Evolutionary conservation across 2,797 vertebrate genomes (phyloP).

Genomic region (Pipistrellus pipistrellus): DNA sequence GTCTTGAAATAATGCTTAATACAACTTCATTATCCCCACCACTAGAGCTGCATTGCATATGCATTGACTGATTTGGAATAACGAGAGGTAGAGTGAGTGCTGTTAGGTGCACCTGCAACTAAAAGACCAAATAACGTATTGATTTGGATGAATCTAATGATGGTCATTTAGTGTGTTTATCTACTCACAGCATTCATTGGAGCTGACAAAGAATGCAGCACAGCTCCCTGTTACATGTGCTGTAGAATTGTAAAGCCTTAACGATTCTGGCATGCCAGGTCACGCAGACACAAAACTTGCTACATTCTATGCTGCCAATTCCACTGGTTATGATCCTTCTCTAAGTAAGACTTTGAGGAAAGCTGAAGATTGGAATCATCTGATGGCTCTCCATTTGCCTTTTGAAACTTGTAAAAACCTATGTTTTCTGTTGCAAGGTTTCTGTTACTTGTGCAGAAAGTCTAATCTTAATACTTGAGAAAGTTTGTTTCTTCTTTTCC

Average conservation of each 20-base stretch:
- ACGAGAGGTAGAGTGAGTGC: constrained; percentile 81
- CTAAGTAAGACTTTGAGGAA: background rate
- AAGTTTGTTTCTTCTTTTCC: constrained; percentile 15
- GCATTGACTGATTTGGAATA: constrained; percentile 85
- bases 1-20: constrained; percentile 81
- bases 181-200: constrained; percentile 77
- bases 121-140: constrained; percentile 87
- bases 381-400: background rate
- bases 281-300: constrained; percentile 56
- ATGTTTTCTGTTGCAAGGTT: background rate
- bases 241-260: constrained; percentile 70
- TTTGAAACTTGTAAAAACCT: constrained; percentile 53
- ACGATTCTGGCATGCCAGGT: constrained; percentile 18
- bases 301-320: background rate
- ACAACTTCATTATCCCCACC: constrained; percentile 87
- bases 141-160: constrained; percentile 87
- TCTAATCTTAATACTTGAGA: constrained; percentile 31
- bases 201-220: constrained; percentile 79
- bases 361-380: constrained; percentile 17
- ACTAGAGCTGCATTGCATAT: constrained; percentile 78
- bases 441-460: background rate
- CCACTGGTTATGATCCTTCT: constrained; percentile 7
- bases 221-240: constrained; percentile 71
- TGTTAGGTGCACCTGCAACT: constrained; percentile 82
- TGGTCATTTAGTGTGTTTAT: constrained; percentile 85